Conservation (phyloP, 2,888 invertebrate genomes). For the Coenonympha arcania region DNA sequence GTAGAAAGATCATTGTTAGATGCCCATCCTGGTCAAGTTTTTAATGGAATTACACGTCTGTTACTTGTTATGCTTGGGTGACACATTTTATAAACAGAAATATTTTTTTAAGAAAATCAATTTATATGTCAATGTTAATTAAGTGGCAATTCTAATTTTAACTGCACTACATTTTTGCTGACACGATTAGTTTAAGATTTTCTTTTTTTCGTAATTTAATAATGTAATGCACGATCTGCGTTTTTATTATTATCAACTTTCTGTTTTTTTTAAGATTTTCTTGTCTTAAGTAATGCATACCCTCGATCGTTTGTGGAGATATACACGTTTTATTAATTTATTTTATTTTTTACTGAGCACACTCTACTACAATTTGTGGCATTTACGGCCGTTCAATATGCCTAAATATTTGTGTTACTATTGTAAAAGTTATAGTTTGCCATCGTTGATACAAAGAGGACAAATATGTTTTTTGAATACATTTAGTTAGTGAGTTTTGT, state of each 20-base stretch:
- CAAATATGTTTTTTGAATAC: constrained; percentile 62
- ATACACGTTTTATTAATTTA: constrained; percentile 54
- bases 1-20: constrained; percentile 17
- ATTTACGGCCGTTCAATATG: constrained; percentile 45
- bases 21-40: constrained; percentile 26
- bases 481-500: constrained; percentile 55
- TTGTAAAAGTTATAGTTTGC: constrained; percentile 69
- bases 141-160: constrained; percentile 71
- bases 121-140: constrained; percentile 70
- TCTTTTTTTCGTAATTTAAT: constrained; percentile 63
- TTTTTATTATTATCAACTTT: constrained; percentile 63
- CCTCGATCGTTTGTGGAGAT: constrained; percentile 36
- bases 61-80: constrained; percentile 65
- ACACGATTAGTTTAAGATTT: constrained; percentile 68
- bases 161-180: constrained; percentile 73
- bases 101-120: constrained; percentile 70
- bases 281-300: constrained; percentile 44
- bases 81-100: constrained; percentile 73
- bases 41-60: constrained; percentile 45
- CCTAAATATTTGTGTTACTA: constrained; percentile 68
- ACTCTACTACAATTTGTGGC: constrained; percentile 37
- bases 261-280: constrained; percentile 44
- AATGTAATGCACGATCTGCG: constrained; percentile 72
- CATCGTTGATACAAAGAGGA: constrained; percentile 70
- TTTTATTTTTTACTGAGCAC: constrained; percentile 34